Percentiles rank a stretch among this genome's conserved stretches.
Evolutionary conservation across 2,113 vertebrate genomes (phyloP).

Genomic region (Erythrocebus patas): DNA sequence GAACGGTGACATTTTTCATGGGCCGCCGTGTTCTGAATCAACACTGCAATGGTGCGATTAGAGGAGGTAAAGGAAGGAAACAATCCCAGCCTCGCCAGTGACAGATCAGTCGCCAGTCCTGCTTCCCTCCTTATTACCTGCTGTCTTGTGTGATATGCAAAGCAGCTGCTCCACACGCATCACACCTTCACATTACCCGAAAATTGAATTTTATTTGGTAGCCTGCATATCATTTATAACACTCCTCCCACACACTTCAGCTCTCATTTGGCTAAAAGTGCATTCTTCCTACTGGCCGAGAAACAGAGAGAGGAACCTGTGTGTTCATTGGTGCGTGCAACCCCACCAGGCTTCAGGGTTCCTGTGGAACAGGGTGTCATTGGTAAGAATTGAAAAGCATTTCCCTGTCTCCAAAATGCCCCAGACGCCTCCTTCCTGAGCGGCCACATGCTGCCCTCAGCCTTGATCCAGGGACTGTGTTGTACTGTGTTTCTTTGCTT

Average conservation of each 20-base stretch:
- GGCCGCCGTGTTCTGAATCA: slow-evolving; percentile 84
- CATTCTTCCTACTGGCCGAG: slow-evolving; percentile 75
- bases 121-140: slow-evolving; percentile 78
- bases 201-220: slow-evolving; percentile 87
- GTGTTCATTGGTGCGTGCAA: slow-evolving; percentile 52
- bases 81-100: slow-evolving; percentile 76
- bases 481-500: neutral
- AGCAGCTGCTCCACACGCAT: slow-evolving; percentile 76
- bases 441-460: neutral
- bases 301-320: slow-evolving; percentile 72
- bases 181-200: slow-evolving; percentile 80
- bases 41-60: slow-evolving; percentile 84
- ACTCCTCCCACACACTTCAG: slow-evolving; percentile 78
- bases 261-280: slow-evolving; percentile 80
- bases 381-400: neutral
- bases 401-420: slow-evolving; percentile 52
- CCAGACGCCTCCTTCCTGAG: slow-evolving; percentile 56
- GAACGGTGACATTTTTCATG: slow-evolving; percentile 86
- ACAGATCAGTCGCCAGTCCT: slow-evolving; percentile 79
- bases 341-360: slow-evolving; percentile 31
- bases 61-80: slow-evolving; percentile 77
- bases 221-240: slow-evolving; percentile 82
- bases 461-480: neutral
- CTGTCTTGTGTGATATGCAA: slow-evolving; percentile 86
- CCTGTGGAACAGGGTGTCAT: neutral